phyloP scores from a whole-genome alignment of 2,113 vertebrate genomes.

The Caretta caretta region DNA sequence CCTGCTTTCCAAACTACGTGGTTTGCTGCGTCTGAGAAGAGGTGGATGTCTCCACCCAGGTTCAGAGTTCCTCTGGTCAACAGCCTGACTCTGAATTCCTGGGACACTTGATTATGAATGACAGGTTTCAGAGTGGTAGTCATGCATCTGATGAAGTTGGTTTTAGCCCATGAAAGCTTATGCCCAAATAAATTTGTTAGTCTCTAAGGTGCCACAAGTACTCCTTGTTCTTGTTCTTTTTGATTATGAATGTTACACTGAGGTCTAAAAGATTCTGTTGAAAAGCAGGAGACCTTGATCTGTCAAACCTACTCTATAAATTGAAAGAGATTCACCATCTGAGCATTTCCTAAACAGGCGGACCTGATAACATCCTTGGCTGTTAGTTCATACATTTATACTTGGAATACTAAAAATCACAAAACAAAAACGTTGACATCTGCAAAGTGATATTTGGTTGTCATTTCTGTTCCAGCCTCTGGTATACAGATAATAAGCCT shows the following conservation, averaged over 20 bases:
- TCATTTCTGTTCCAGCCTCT: constrained; percentile 57
- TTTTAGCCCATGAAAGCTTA: no score
- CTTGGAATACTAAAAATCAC: constrained; percentile 33
- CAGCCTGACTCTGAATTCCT: constrained; percentile 7
- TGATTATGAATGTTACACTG: neutral
- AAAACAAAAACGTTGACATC: constrained; percentile 38
- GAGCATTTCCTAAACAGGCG: constrained; percentile 31
- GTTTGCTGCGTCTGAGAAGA: constrained; percentile 36
- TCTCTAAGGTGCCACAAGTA: no score
- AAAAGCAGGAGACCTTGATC: constrained; percentile 69
- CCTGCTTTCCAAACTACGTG: constrained; percentile 29
- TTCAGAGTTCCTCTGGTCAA: neutral
- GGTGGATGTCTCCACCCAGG: constrained; percentile 30
- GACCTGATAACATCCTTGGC: constrained; percentile 55
- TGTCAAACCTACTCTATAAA: constrained; percentile 11
- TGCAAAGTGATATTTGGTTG: constrained; percentile 66
- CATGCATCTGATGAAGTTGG: no score
- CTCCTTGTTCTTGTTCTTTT: no score
- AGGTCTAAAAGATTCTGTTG: neutral
- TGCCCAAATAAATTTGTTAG: no score
- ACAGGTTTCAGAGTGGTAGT: no score
- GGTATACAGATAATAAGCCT: constrained; percentile 6
- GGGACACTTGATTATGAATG: constrained; percentile 26
- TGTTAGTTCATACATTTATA: constrained; percentile 65
- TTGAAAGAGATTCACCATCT: constrained; percentile 49